phyloP scores from a whole-genome alignment of 2,797 vertebrate species.

The Sebastes jordani region DNA sequence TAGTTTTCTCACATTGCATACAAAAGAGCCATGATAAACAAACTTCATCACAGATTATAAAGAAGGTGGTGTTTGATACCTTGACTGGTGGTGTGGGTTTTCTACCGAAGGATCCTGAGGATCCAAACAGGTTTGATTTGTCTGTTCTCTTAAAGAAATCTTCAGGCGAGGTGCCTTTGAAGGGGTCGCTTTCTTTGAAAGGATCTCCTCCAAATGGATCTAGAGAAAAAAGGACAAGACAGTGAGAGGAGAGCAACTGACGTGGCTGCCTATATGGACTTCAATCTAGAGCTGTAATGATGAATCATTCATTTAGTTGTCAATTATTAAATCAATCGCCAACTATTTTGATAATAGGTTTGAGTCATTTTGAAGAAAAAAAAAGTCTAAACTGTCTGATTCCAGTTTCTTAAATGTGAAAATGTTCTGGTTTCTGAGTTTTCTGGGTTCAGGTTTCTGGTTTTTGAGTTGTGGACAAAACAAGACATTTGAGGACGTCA shows the following conservation, averaged over 20 bases:
- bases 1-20: neutral
- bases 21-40: neutral
- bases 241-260: neutral
- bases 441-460: no score
- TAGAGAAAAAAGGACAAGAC: slow-evolving; percentile 26
- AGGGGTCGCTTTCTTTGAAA: slow-evolving; percentile 83
- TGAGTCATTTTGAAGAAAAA: no score
- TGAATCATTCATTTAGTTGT: no score
- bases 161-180: slow-evolving; percentile 79
- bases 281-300: no score
- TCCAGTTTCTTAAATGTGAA: no score
- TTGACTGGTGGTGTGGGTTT: slow-evolving; percentile 85
- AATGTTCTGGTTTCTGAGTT: no score
- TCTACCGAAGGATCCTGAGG: slow-evolving; percentile 89
- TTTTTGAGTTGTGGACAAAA: no score
- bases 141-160: slow-evolving; percentile 90
- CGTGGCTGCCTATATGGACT: neutral
- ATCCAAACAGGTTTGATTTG: slow-evolving; percentile 87
- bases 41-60: neutral
- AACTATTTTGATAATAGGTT: no score
- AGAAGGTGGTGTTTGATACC: slow-evolving; percentile 73
- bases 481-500: no score
- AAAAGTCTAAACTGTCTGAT: no score
- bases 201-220: slow-evolving; percentile 90
- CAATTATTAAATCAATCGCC: no score